Base-by-base conservation (phyloP, 2,888 invertebrate genomes). In the Craniophora ligustri region DNA sequence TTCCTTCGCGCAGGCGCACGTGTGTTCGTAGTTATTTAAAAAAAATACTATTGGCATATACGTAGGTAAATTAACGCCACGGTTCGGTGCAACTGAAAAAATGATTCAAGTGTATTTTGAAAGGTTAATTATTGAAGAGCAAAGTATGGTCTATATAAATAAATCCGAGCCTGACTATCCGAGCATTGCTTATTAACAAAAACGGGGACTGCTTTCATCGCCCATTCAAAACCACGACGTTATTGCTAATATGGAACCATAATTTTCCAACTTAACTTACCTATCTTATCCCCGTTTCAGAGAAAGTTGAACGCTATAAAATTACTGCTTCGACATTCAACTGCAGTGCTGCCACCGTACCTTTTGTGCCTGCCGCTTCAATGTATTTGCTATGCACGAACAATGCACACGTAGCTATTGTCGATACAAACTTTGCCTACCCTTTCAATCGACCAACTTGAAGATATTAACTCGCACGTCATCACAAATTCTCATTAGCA, bases 401-500 rank as follows among this genome's bases (percentile, higher is more conserved):
- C 46, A 45, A 58, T 41, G 31, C 28, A 10, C 6, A 16, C 13
- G 11, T 14, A 10, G 11, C 26, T 14, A 46, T 30, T 51, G 28
- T 44, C 18, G 42, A n/a, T 23, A 51, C 28, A 35, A 63, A 66
- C 54, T 63, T 63, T 44, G 34, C 32, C 39, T 26, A 42, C 41
- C 57, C 64, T 35, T 2, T 10, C 10, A 36, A 44, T 21, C 30
- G 28, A 58, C 48, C 26, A 47, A 36, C 49, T 18, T 42, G 34
- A 34, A 57, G 57, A 62, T 50, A 54, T 56, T 35, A 46, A 34
- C 13, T 39, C 41, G 47, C 34, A 59, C 56, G 49, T 50, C 48
- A 26, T 47, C 69, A 57, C 69, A 50, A 68, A 55, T 72, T 68
- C 65, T 57, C 69, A 60, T 72, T 72, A 72, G 38, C 14, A 53